These are phyloP conservation scores for Oscheius sp. DNA, from an alignment of 2,888 invertebrate species.

Conservation along the genomic window DNA sequence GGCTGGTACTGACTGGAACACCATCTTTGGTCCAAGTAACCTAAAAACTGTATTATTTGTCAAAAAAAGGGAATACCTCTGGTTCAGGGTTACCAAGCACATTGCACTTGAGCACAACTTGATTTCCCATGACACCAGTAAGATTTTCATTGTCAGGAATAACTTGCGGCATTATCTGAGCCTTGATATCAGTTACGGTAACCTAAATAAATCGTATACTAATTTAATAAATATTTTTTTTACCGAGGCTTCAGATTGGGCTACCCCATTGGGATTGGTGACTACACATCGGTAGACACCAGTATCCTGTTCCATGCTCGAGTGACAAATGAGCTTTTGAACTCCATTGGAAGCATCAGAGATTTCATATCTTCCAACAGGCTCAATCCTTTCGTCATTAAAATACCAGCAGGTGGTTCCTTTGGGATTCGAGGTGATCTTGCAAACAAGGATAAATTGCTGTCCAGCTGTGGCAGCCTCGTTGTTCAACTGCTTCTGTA, in stretches of 20 bases:
- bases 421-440: conserved; percentile 48
- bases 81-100: conserved; percentile 74
- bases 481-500: conserved; percentile 56
- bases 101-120: conserved; percentile 72
- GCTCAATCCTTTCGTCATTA: conserved; percentile 47
- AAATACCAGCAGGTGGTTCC: conserved; percentile 50
- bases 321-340: conserved; percentile 52
- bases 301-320: conserved; percentile 63
- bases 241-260: conserved; percentile 47
- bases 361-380: conserved; percentile 55
- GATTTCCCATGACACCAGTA: conserved; percentile 57
- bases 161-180: conserved; percentile 54
- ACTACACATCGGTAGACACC: conserved; percentile 74
- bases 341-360: conserved; percentile 43
- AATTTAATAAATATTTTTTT: not conserved
- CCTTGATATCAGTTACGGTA: conserved; percentile 52
- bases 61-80: conserved; percentile 32
- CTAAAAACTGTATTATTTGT: not conserved
- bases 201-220: conserved; percentile 29
- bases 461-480: conserved; percentile 63
- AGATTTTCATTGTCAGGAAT: conserved; percentile 44
- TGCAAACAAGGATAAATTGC: conserved; percentile 53
- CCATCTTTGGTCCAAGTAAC: conserved; percentile 69
- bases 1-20: conserved; percentile 56
- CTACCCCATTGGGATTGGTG: conserved; percentile 68